Evolutionary conservation across 2,888 invertebrate species (phyloP), one percentile per base, ranked within the genome.

Genomic region (Lobophora halterata): DNA sequence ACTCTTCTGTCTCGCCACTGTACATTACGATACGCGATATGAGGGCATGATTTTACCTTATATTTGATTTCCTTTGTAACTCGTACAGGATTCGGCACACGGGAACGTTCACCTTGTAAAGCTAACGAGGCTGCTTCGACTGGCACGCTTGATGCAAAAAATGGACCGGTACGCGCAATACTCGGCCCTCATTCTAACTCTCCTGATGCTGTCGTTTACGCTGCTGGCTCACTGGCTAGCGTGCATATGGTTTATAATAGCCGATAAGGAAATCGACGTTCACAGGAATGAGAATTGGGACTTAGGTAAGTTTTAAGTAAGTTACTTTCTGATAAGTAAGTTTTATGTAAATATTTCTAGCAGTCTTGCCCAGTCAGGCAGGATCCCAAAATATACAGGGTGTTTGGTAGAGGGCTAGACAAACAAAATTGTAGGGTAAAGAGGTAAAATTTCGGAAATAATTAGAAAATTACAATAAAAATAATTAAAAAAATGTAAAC

Each of bases 141-240:
- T 98, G 58, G 97, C 97, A 8, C 90, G 98, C 34, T 88, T 98
- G 30, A 89, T 97, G 52, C 97, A 97, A 88, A 98, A 98, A 88
- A 95, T 98, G 92, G 98, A 98, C 85, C 91, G 97, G 66, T 98
- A 97, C 82, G 97, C 97, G 5, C 97, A 98, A 80, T 97, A 98
- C 85, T 96, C 96, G 50, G 96, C 97, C 35, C 93, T 98, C 82
- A 97, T 98, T 63, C 89, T 98, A 52, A 96, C 97, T 5, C 90
- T 98, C 46, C 89, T 98, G 61, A 97, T 98, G 97, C 90, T 97
- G 37, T 96, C 95, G 61, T 98, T 98, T 85, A 95, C 96, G 23
- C 88, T 98, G 58, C 93, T 97, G 32, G 97, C 98, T 2, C 98
- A 98, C 79, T 98, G 98, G 98, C 89, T 98, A 47, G 98, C 98